Evolutionary conservation across 23 tunicate genomes (phyloP), one percentile per base, ranked within the genome.

Genomic region (Styela plicata): DNA sequence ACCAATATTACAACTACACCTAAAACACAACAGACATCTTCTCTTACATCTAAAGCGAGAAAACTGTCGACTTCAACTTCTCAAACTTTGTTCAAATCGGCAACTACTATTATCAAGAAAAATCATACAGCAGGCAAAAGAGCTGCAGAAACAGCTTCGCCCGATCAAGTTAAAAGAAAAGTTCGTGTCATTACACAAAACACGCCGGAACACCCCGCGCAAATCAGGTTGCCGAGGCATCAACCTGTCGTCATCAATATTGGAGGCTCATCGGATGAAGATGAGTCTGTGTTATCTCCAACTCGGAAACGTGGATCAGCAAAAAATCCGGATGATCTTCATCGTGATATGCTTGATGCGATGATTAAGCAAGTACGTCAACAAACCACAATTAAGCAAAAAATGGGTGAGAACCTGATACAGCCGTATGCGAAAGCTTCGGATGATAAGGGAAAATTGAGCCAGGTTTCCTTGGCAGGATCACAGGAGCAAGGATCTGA

Each of bases 251-350:
- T 88, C 7, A 77, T 88, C 73, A 75, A 83, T 22, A 23, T 83
- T 32, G 65, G 62, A n/a, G 44, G 13, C 22, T 88, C 92, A 17
- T 88, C 92, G 1, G 92, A 88, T 31, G 92, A 88, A 57, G 92
- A 83, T 3, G 87, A 83, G 7, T 71, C 77, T 21, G 32, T 32
- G 3, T 29, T 71, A 16, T 31, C 77, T 3, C 24, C 77, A 16
- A 30, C 34, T 71, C 36, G 34, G 13, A 21, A 34, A 3, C 36
- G 34, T 2, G 17, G 7, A 21, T 3, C 36, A 34, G 36, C 30
- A 3, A 24, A 66, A 24, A 27, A 71, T 3, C 23, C 77, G 16
- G 35, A 18, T 33, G 34, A 71, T 26, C 24, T 32, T 21, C 37
- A 71, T 16, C 26, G 37, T 5, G 77, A 71, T 17, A 71, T 21